Base-by-base conservation (phyloP, 2,113 vertebrate species). In the Labeo catla region DNA sequence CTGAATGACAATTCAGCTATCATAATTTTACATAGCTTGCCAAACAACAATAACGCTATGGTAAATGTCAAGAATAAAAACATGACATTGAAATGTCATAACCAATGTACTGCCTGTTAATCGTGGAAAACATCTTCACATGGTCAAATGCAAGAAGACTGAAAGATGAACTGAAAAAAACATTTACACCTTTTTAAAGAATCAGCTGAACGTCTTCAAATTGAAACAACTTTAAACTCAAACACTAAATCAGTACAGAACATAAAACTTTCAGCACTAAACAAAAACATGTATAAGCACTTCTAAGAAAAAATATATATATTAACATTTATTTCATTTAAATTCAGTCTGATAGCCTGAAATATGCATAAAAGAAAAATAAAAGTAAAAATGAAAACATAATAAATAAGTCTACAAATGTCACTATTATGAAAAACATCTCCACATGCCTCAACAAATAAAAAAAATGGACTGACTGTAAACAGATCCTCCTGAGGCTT, bases 121-220 rank as follows among this genome's bases (percentile, higher is more conserved):
- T 34, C 13, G 0, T 49, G 23, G 39, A 65, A 45, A 49, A 49
- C n/a, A 74, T 49, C 72, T 74, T 49, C n/a, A 76, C 6, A 74
- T 49, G 21, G 6, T 6, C 73, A 74, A 23, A 49, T 23, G 8
- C 45, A 49, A 49, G 23, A 49, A 49, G 19, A 11, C 70, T 73
- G 70, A 73, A 45, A 21, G 21, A 74, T 74, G 72, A 74, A 73
- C 43, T 7, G 43, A n/a, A n/a, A 74, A 74, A 45, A 16, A 74
- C 11, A 45, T 74, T 74, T n/a, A 74, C 72, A 50, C 39, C 39
- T 45, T 73, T 72, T 73, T 73, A 73, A 45, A 73, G 70, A 73
- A 73, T 73, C 70, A 45, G 39, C 39, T 21, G 34, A 39, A 39
- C 15, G 2, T 13, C n/a, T 65, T 65, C 2, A 34, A 34, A 45